A percentile compares a stretch with the other conserved stretches of the same genome.
These are phyloP conservation scores for Siphamia tubifer DNA, from an alignment of 2,113 vertebrate genomes.

Conservation along the genomic window DNA sequence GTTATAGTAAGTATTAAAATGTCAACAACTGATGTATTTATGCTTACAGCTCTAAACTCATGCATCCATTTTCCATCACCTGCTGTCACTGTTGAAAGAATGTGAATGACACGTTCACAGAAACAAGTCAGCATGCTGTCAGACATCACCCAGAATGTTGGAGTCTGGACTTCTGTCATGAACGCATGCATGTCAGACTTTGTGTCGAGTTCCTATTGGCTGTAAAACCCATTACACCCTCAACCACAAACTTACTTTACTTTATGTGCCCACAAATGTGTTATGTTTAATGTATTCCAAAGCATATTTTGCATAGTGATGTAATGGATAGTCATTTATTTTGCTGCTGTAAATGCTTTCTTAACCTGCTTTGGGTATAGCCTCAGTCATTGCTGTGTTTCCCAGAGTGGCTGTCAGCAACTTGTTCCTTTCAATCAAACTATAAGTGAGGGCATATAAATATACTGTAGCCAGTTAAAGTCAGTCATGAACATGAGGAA, in stretches of 20 bases:
- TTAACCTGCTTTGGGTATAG: neutral
- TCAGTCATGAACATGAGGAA: neutral
- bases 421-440: slow-evolving; percentile 5
- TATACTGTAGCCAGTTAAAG: neutral
- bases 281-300: neutral
- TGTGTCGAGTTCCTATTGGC: neutral
- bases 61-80: too few relatives aligned
- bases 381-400: neutral
- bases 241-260: neutral
- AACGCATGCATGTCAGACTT: neutral
- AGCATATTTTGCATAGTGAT: neutral
- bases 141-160: neutral
- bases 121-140: too few relatives aligned
- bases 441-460: neutral
- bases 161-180: too few relatives aligned
- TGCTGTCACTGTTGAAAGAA: too few relatives aligned
- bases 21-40: too few relatives aligned
- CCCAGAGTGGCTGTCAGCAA: neutral
- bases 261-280: neutral
- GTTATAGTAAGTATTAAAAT: too few relatives aligned
- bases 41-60: too few relatives aligned
- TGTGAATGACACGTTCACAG: too few relatives aligned
- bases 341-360: neutral
- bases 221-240: neutral
- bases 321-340: neutral